Base-by-base conservation (phyloP, 2,113 vertebrate species). In the Podarcis muralis region DNA sequence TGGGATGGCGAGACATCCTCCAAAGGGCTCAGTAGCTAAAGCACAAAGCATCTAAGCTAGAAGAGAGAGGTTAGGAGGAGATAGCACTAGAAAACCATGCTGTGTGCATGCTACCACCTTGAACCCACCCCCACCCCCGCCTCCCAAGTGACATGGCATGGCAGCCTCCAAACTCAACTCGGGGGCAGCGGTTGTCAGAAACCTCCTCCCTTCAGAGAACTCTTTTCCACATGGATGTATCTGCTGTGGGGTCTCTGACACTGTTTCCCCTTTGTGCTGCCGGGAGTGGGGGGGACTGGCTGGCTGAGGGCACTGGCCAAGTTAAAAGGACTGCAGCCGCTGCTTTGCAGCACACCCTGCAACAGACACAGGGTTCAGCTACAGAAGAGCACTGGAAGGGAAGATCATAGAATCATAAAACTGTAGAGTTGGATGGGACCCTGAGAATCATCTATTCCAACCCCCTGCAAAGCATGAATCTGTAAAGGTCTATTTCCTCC, bases 11-110 rank as follows among this genome's bases (percentile, higher is more conserved):
- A 91, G 78, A 84, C 88, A 95, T 93, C 91, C 84, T 96, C 79
- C 91, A 93, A 85, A 95, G 94, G 90, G 91, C 92, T 83, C 87
- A 92, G 91, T 88, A 92, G 91, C 93, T 90, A 91, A 94, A 94
- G 92, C 93, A 94, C 88, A 93, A 94, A 90, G 91, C 92, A 93
- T 94, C 96, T 96, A 93, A 94, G 93, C 93, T 90, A 88, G 92
- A 94, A 95, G 90, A 92, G 25, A 94, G 1, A 85, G 90, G 87
- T 92, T 81, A 96, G 89, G 62, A n/a, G 37, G 74, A 87, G 1
- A 23, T 13, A 40, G 5, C 90, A 43, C 83, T 76, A 88, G 84
- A 83, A 90, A 93, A 85, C 30, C 32, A 90, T 16, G 72, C 88
- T 43, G 84, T 43, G 43, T 5, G 71, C 2, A 3, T 11, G 40